Conservation (phyloP, 2,797 vertebrate genomes). For the Myotis myotis region DNA sequence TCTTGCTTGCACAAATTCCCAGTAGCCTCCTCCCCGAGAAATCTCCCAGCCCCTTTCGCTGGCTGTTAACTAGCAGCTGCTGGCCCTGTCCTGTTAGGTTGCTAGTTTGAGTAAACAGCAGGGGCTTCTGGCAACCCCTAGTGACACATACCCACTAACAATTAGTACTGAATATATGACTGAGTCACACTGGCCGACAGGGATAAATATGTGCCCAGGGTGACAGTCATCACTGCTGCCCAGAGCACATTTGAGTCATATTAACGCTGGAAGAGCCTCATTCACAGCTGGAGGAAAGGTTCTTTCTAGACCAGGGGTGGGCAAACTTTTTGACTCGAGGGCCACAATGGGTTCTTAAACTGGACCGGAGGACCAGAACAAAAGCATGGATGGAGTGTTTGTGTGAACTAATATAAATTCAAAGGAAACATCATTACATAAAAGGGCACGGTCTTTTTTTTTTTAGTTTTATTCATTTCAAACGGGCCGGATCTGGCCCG, state of each 20-base stretch:
- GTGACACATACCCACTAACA: constrained; percentile 45
- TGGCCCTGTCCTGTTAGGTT: neutral
- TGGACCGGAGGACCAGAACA: too few relatives aligned
- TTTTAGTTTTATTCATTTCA: too few relatives aligned
- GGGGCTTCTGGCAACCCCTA: constrained; percentile 42
- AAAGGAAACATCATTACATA: too few relatives aligned
- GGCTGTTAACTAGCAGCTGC: neutral
- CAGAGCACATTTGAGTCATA: neutral
- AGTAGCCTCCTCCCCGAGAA: neutral
- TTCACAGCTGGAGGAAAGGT: neutral
- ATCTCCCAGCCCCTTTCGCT: neutral
- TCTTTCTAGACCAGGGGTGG: neutral
- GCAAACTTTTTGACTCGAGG: too few relatives aligned
- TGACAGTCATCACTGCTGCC: neutral
- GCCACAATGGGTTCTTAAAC: too few relatives aligned
- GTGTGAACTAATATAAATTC: too few relatives aligned
- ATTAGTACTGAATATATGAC: constrained; percentile 47
- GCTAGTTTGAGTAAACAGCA: neutral
- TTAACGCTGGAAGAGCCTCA: neutral
- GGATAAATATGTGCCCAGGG: neutral
- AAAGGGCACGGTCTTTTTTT: too few relatives aligned
- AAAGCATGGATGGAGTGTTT: too few relatives aligned
- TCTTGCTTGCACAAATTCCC: neutral
- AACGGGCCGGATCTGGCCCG: too few relatives aligned
- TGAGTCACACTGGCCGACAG: neutral